phyloP scores from a whole-genome alignment of 2,888 invertebrate genomes.

The Exocentrus adspersus region DNA sequence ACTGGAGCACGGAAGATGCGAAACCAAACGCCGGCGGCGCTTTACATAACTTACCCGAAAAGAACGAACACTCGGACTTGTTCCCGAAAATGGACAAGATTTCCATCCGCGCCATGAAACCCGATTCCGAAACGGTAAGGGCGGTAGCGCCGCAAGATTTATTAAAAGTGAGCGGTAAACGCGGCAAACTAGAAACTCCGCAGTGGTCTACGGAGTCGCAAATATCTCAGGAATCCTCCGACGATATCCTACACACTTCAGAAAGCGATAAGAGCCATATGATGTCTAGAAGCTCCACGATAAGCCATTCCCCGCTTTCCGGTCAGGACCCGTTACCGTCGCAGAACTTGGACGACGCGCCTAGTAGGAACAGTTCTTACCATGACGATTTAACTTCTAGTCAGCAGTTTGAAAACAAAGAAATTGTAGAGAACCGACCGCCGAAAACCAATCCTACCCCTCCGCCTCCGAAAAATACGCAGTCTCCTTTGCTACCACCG shows the following conservation, averaged over 20 bases:
- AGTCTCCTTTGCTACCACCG: conserved; percentile 44
- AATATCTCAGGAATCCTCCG: conserved; percentile 73
- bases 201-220: conserved; percentile 76
- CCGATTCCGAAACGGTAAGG: conserved; percentile 52
- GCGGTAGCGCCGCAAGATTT: conserved; percentile 28
- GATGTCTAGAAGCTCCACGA: conserved; percentile 66
- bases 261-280: conserved; percentile 72
- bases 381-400: conserved; percentile 31
- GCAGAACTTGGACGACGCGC: conserved; percentile 28
- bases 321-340: conserved; percentile 34
- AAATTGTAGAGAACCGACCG: conserved; percentile 45
- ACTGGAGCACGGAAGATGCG: conserved; percentile 69
- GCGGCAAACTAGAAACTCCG: conserved; percentile 63
- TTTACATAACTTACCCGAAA: conserved; percentile 25
- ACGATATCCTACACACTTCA: conserved; percentile 70
- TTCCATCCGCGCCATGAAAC: conserved; percentile 37
- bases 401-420: conserved; percentile 54
- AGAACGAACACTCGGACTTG: conserved; percentile 47
- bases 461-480: conserved; percentile 49
- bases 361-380: conserved; percentile 32
- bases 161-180: conserved; percentile 40
- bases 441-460: conserved; percentile 57
- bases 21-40: conserved; percentile 46
- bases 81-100: conserved; percentile 62
- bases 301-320: conserved; percentile 60